Conservation (phyloP, 2,113 vertebrate species). For the Tragelaphus scriptus region DNA sequence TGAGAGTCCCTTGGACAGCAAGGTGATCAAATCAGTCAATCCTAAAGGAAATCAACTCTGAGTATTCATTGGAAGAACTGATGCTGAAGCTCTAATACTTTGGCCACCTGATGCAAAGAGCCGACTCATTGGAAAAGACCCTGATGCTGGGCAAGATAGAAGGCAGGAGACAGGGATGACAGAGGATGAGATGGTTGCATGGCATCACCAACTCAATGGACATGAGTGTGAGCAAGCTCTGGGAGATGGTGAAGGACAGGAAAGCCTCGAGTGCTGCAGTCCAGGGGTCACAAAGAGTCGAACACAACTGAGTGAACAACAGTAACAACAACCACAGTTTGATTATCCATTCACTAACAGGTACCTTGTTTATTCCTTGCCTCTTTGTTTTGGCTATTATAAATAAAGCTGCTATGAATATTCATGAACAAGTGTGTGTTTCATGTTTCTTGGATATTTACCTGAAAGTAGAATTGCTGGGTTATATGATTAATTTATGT, state of each 20-base stretch:
- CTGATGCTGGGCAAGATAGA: background rate
- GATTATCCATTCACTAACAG: background rate
- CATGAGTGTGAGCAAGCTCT: background rate
- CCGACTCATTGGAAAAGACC: background rate
- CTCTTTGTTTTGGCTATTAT: background rate
- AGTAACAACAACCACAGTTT: background rate
- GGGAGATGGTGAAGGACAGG: background rate
- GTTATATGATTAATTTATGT: background rate
- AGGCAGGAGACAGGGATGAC: background rate
- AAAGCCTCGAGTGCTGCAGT: background rate
- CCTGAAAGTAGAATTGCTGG: background rate
- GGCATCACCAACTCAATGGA: background rate
- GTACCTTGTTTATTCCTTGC: background rate
- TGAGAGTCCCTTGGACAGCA: background rate
- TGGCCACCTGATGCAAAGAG: background rate
- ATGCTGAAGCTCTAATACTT: background rate
- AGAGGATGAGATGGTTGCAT: background rate
- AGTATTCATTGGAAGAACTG: background rate
- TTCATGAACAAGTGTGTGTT: background rate
- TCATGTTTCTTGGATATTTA: background rate
- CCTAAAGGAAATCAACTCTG: background rate
- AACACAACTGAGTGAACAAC: background rate
- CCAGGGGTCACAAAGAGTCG: rapidly evolving
- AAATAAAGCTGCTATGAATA: background rate
- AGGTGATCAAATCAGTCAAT: background rate